phyloP scores from a whole-genome alignment of 2,113 vertebrate species.

The Gymnogyps californianus region DNA sequence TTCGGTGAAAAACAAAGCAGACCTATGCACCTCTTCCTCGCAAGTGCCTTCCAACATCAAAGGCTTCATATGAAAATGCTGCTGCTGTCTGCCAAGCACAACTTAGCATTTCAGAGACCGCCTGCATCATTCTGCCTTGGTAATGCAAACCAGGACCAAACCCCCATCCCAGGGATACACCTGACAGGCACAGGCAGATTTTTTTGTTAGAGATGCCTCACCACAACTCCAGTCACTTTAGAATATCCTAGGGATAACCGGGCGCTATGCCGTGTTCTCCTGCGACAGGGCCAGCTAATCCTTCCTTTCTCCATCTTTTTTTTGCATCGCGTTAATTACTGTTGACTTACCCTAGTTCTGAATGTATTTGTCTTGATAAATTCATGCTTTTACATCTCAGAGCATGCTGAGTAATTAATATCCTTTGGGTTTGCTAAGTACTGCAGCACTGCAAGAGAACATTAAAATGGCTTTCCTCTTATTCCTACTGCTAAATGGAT shows the following conservation, averaged over 20 bases:
- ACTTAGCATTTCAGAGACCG: neutral
- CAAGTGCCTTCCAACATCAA: neutral
- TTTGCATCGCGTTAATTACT: slow-evolving; percentile 40
- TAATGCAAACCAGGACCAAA: neutral
- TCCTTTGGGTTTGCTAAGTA: slow-evolving; percentile 67
- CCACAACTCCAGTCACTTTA: neutral
- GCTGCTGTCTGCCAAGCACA: neutral
- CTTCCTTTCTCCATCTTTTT: neutral
- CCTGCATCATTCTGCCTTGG: neutral
- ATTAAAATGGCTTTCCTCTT: slow-evolving; percentile 67
- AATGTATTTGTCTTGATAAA: slow-evolving; percentile 62
- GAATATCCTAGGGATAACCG: neutral
- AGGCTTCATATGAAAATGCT: neutral
- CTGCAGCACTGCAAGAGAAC: slow-evolving; percentile 49
- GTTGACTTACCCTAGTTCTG: slow-evolving; percentile 58
- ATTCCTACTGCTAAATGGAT: slow-evolving; percentile 71
- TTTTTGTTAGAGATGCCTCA: neutral
- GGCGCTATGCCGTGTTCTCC: neutral
- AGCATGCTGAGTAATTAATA: slow-evolving; percentile 73
- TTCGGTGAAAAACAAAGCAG: neutral
- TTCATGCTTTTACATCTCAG: slow-evolving; percentile 59
- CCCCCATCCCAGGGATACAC: neutral
- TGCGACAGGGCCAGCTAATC: neutral
- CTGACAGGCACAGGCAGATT: neutral
- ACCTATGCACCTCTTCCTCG: neutral